phyloP scores from a whole-genome alignment of 2,888 invertebrate genomes.

The Cepaea hortensis region DNA sequence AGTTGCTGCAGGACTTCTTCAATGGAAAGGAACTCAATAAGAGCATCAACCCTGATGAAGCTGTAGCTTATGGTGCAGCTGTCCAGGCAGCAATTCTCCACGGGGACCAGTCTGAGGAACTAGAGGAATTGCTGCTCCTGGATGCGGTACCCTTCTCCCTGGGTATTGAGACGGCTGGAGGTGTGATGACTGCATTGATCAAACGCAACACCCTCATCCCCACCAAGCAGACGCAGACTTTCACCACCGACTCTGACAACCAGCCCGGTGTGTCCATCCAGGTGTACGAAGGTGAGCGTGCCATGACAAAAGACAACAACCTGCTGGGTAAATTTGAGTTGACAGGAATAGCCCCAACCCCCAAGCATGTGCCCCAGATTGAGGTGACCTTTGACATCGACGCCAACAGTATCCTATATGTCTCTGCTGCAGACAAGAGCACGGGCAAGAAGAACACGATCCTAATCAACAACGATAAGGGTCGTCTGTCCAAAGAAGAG shows the following conservation, averaged over 20 bases:
- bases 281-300: slow-evolving; percentile 78
- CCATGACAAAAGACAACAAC: no score
- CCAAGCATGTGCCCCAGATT: slow-evolving; percentile 90
- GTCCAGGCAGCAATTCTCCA: slow-evolving; percentile 90
- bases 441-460: no score
- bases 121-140: slow-evolving; percentile 75
- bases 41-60: slow-evolving; percentile 63
- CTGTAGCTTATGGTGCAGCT: slow-evolving; percentile 71
- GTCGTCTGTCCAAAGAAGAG: no score
- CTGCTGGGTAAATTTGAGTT: slow-evolving; percentile 81
- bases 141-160: slow-evolving; percentile 82
- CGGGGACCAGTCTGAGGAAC: slow-evolving; percentile 77
- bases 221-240: slow-evolving; percentile 76
- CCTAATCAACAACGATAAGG: no score
- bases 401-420: no score
- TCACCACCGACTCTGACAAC: slow-evolving; percentile 98
- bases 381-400: slow-evolving; percentile 63
- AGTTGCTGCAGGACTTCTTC: slow-evolving; percentile 85
- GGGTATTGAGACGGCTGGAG: slow-evolving; percentile 87
- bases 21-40: slow-evolving; percentile 68
- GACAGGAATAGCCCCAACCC: slow-evolving; percentile 94
- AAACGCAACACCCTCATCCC: no score
- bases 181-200: no score
- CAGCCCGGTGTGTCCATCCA: slow-evolving; percentile 84
- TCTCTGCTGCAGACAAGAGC: no score